These are phyloP conservation scores for Hippocampus barbouri DNA, from an alignment of 2,113 vertebrate species.

Conservation along the genomic window DNA sequence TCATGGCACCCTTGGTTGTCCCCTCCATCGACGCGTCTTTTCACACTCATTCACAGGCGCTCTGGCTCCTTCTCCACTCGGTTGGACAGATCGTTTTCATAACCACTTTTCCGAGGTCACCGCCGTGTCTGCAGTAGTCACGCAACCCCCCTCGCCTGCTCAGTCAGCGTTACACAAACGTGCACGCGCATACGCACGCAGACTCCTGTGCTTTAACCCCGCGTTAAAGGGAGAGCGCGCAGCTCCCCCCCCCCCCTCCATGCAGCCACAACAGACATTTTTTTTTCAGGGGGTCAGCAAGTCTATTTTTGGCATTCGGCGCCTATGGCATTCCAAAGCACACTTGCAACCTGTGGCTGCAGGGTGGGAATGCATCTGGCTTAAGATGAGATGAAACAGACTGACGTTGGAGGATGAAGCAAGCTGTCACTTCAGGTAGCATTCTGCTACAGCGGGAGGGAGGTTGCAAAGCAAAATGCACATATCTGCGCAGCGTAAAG, in stretches of 20 bases:
- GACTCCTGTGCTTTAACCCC: conserved; percentile 9
- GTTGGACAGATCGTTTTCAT: conserved; percentile 85
- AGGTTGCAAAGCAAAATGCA: neutral
- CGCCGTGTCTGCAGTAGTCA: conserved; percentile 84
- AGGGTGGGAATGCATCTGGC: conserved; percentile 21
- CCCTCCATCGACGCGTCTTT: conserved; percentile 56
- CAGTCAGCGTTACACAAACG: conserved; percentile 60
- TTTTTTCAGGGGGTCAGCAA: conserved; percentile 51
- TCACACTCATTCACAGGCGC: conserved; percentile 56
- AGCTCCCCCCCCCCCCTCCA: conserved; percentile 13
- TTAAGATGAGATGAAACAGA: conserved; percentile 7
- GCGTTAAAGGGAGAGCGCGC: conserved; percentile 73
- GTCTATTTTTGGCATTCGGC: conserved; percentile 62
- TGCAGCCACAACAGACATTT: conserved; percentile 47
- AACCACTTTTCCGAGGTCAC: conserved; percentile 87
- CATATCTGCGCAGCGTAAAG: neutral
- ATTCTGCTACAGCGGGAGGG: conserved; percentile 3
- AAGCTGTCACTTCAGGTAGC: conserved; percentile 8
- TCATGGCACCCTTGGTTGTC: conserved; percentile 4
- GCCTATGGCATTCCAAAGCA: conserved; percentile 35
- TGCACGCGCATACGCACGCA: conserved; percentile 18
- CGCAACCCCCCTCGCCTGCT: conserved; percentile 79
- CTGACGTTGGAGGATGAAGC: conserved; percentile 1
- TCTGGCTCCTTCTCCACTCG: conserved; percentile 57
- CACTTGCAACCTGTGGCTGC: conserved; percentile 55